Evolutionary conservation across 2,888 invertebrate species (phyloP).

Genomic region (Agonopterix heracliana): DNA sequence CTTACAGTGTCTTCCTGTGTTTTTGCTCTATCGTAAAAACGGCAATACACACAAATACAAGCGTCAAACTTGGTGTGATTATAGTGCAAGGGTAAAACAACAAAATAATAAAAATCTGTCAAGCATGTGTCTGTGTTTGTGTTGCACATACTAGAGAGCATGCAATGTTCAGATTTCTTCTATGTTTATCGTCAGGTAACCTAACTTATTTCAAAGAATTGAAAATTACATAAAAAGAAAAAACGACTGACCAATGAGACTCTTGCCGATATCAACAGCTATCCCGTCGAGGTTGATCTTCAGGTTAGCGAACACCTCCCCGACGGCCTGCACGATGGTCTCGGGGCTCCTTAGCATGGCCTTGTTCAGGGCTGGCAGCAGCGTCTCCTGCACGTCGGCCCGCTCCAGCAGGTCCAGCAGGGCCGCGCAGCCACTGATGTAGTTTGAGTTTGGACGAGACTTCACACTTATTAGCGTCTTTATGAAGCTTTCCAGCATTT

Average conservation of each 20-base stretch:
- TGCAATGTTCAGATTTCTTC: too few relatives aligned
- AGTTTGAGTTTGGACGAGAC: slow-evolving; percentile 81
- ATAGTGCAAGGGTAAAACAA: too few relatives aligned
- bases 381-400: slow-evolving; percentile 81
- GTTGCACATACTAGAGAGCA: too few relatives aligned
- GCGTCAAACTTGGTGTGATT: too few relatives aligned
- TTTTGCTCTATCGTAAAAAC: too few relatives aligned
- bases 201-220: too few relatives aligned
- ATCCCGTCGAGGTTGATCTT: slow-evolving; percentile 86
- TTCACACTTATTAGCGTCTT: slow-evolving; percentile 88
- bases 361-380: slow-evolving; percentile 92
- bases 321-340: slow-evolving; percentile 88
- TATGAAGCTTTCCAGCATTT: slow-evolving; percentile 81
- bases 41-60: too few relatives aligned
- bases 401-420: slow-evolving; percentile 78
- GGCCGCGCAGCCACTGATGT: slow-evolving; percentile 80
- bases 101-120: too few relatives aligned
- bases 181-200: too few relatives aligned
- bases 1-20: too few relatives aligned
- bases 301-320: slow-evolving; percentile 82
- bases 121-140: too few relatives aligned
- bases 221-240: background rate
- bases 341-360: slow-evolving; percentile 96
- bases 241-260: slow-evolving; percentile 79
- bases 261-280: slow-evolving; percentile 87